These are phyloP conservation scores for Scytalopus superciliaris DNA, from an alignment of 2,113 vertebrate genomes.

Conservation along the genomic window DNA sequence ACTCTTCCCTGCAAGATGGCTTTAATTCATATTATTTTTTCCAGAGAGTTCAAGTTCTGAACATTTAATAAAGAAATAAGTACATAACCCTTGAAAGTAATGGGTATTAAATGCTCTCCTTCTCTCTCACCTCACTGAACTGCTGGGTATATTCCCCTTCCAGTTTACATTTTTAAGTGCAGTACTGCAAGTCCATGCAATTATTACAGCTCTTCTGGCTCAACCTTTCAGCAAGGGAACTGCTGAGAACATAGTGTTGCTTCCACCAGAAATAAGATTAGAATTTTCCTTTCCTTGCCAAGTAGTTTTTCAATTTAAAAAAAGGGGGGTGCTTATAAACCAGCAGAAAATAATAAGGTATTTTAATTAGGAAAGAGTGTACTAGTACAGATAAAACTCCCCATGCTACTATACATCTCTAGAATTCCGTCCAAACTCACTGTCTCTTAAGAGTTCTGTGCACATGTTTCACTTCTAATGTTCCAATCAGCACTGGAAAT, in stretches of 20 bases:
- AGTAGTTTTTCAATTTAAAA: not conserved
- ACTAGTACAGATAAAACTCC: conserved; percentile 42
- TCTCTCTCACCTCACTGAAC: not conserved
- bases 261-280: conserved; percentile 21
- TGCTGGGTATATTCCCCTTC: not conserved
- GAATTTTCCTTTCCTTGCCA: not conserved
- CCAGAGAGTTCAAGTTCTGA: not conserved
- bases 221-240: conserved; percentile 7
- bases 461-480: not conserved
- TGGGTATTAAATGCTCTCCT: not conserved
- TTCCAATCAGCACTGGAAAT: not conserved
- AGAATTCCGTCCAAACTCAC: not conserved
- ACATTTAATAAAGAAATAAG: not conserved
- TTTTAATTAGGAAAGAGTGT: conserved; percentile 44
- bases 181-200: not conserved
- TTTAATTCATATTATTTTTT: not conserved
- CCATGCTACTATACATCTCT: not conserved
- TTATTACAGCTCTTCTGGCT: not conserved
- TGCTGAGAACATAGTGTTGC: not conserved
- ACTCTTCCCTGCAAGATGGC: not conserved
- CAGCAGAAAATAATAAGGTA: not conserved
- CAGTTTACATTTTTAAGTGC: not conserved
- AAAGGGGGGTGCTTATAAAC: not conserved
- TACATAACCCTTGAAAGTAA: not conserved
- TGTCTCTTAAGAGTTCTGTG: not conserved